Evolutionary conservation across 2,797 vertebrate species (phyloP), one percentile per base, ranked within the genome.

Genomic region (Odontamblyopus rebecca): DNA sequence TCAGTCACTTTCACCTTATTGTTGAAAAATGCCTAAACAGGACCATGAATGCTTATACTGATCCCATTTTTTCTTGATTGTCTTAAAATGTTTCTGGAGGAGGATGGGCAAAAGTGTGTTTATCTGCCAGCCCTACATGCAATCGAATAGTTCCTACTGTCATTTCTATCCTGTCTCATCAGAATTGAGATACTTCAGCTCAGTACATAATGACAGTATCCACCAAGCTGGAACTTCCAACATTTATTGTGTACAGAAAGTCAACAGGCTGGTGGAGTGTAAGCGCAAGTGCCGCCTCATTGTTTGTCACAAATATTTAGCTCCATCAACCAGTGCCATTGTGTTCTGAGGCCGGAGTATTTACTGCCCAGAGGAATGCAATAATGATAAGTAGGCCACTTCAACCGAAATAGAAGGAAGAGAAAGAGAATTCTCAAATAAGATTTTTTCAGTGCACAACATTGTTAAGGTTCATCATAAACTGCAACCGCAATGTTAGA

Each of bases 221-320:
- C 26, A 27, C 15, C 63, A 51, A 51, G 64, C 64, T 48, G 26
- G 13, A 66, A 50, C 64, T 50, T 18, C 44, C 64, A 66, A 66
- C 64, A 68, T 82, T 78, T 71, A 89, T 83, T 79, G 73, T 73
- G 67, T 71, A 44, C 56, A 82, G 30, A 85, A 88, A 89, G 85
- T 89, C 89, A 88, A 91, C 5, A 81, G 76, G 75, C 77, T 61
- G 29, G 15, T 30, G 38, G 35, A 69, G 35, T 61, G 65, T 27
- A 57, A 38, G 12, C 7, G 68, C 74, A 76, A 54, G 78, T 56
- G 65, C 50, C 67, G 56, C 56, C 53, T 75, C 54, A 70, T 71
- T 83, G 78, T 70, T 68, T 72, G 67, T 65, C 35, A 64, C 57
- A 68, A 69, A 80, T 27, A 76, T 73, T 76, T 75, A 32, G 30